phyloP scores from a whole-genome alignment of 2,113 vertebrate genomes.

The Hemicordylus capensis region DNA sequence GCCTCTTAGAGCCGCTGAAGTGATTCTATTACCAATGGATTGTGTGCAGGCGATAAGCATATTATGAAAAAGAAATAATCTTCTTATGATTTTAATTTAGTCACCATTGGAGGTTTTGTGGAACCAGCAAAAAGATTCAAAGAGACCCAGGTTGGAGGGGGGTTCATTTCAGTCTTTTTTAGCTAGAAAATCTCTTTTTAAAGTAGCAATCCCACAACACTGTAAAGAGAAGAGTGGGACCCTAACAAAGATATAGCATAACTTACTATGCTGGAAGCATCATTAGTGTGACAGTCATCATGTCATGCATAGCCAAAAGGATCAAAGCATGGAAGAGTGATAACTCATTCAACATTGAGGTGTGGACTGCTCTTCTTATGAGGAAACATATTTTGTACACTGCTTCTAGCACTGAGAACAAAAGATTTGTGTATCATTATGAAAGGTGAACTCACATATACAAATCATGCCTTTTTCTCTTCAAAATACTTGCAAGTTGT shows the following conservation, averaged over 20 bases:
- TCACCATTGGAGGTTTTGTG: not conserved
- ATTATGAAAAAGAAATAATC: not conserved
- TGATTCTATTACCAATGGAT: fast-evolving
- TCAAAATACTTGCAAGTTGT: not conserved
- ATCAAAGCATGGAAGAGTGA: not conserved
- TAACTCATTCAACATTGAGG: not conserved
- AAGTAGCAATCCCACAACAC: not conserved
- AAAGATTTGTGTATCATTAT: not conserved
- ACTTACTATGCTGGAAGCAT: fast-evolving
- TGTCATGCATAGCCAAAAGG: fast-evolving
- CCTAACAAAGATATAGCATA: not conserved
- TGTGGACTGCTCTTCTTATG: not conserved
- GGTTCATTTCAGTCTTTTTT: not conserved
- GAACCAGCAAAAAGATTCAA: not conserved
- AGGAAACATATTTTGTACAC: not conserved
- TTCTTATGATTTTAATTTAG: not conserved
- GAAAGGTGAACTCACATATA: not conserved
- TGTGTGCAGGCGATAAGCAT: slow-evolving; percentile 14
- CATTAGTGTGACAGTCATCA: not conserved
- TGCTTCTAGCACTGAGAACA: not conserved
- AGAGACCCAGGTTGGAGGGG: not conserved
- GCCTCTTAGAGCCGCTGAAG: not conserved
- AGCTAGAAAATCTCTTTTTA: not conserved
- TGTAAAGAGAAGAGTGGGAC: fast-evolving
- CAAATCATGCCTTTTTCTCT: not conserved